These are phyloP conservation scores for Tipula unca DNA, from an alignment of 2,888 invertebrate genomes.

Conservation along the genomic window DNA sequence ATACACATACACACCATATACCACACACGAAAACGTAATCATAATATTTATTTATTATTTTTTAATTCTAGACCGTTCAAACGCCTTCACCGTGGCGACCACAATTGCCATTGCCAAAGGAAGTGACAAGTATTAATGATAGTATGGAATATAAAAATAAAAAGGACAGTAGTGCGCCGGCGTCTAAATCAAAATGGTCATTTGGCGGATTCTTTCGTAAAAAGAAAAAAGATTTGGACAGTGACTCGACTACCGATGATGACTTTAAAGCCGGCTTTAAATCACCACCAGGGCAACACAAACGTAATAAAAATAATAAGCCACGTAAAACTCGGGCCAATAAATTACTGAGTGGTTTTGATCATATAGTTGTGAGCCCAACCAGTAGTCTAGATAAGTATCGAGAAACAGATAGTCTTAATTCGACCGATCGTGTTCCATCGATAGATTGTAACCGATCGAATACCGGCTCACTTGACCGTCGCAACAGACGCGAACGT, in stretches of 20 bases:
- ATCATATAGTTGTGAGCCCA: slow-evolving; percentile 53
- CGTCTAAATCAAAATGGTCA: slow-evolving; percentile 57
- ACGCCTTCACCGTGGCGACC: slow-evolving; percentile 38
- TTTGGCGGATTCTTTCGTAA: slow-evolving; percentile 69
- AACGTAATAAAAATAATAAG: slow-evolving; percentile 46
- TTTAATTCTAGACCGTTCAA: slow-evolving; percentile 38
- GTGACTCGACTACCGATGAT: slow-evolving; percentile 40
- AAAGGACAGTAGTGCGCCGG: slow-evolving; percentile 27
- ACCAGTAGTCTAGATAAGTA: background rate
- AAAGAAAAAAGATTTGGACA: slow-evolving; percentile 60
- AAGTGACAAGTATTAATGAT: slow-evolving; percentile 27
- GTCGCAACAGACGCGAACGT: slow-evolving; percentile 26
- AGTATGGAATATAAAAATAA: slow-evolving; percentile 34
- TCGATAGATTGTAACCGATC: slow-evolving; percentile 23
- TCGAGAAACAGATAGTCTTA: slow-evolving; percentile 19
- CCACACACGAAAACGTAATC: background rate
- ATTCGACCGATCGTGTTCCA: slow-evolving; percentile 25
- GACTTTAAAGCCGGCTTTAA: slow-evolving; percentile 41
- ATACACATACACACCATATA: background rate
- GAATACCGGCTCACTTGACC: slow-evolving; percentile 29
- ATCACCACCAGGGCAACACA: slow-evolving; percentile 35
- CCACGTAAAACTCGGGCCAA: slow-evolving; percentile 44
- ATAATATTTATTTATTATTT: slow-evolving; percentile 1
- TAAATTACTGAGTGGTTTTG: slow-evolving; percentile 51
- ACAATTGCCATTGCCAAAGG: slow-evolving; percentile 40